Conservation (phyloP, 2,113 vertebrate species). For the Ranitomeya imitator region DNA sequence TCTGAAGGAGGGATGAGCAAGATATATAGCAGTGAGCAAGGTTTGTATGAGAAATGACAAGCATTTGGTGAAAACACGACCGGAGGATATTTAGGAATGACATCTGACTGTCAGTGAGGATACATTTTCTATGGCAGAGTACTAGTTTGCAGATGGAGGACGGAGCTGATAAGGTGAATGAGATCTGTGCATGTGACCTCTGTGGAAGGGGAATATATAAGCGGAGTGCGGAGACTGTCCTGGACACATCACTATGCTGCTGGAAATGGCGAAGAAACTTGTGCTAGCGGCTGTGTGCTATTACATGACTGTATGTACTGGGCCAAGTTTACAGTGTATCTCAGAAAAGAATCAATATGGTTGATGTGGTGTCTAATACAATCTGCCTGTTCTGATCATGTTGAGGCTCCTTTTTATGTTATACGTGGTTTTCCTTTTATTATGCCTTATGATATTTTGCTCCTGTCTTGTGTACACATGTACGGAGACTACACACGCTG, state of each 20-base stretch:
- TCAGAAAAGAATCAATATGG: not conserved
- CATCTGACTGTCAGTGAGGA: not conserved
- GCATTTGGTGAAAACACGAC: not conserved
- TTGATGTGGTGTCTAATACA: not conserved
- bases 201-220: not conserved
- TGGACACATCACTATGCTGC: not conserved
- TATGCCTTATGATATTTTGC: not conserved
- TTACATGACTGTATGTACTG: too few species aligned
- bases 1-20: constrained; percentile 5
- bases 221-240: not conserved
- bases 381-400: not conserved
- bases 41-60: constrained; percentile 17
- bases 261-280: not conserved
- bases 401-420: not conserved
- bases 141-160: not conserved
- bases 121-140: not conserved
- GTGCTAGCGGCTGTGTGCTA: not conserved
- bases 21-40: not conserved
- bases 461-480: too few species aligned
- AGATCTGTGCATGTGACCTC: not conserved
- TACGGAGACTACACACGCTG: too few species aligned
- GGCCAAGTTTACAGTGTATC: not conserved
- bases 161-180: not conserved
- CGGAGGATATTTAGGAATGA: not conserved
- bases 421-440: not conserved